phyloP scores from a whole-genome alignment of 2,888 invertebrate species.

The Tachina grossa region DNA sequence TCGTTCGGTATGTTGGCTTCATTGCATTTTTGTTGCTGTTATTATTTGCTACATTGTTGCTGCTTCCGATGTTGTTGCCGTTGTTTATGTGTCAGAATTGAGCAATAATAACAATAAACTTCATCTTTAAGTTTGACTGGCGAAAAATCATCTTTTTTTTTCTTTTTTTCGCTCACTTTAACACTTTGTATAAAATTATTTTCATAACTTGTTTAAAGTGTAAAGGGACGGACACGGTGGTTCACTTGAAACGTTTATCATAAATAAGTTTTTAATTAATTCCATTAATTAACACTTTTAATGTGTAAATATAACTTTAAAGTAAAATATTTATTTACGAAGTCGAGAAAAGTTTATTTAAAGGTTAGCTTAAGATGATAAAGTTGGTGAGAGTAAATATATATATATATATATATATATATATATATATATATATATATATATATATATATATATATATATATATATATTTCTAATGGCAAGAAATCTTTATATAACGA shows the following conservation, averaged over 20 bases:
- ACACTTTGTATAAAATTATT: slow-evolving; percentile 53
- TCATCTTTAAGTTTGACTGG: slow-evolving; percentile 42
- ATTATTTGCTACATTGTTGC: slow-evolving; percentile 17
- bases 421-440: too few relatives aligned
- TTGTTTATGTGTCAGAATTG: slow-evolving; percentile 62
- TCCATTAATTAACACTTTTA: slow-evolving; percentile 62
- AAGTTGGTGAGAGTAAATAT: too few relatives aligned
- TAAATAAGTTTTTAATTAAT: slow-evolving; percentile 67
- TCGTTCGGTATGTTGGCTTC: slow-evolving; percentile 17
- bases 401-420: too few relatives aligned
- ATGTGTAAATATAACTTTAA: slow-evolving; percentile 39
- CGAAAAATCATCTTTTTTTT: slow-evolving; percentile 38
- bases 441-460: too few relatives aligned
- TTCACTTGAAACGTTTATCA: slow-evolving; percentile 36
- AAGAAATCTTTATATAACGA: too few relatives aligned
- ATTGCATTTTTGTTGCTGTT: slow-evolving; percentile 32
- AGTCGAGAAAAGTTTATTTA: not conserved
- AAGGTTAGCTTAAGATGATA: not conserved
- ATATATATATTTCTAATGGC: too few relatives aligned
- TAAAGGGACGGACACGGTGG: too few relatives aligned
- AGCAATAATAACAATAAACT: slow-evolving; percentile 62
- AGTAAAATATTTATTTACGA: not conserved
- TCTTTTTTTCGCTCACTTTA: slow-evolving; percentile 36
- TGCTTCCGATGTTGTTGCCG: slow-evolving; percentile 8
- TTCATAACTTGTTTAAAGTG: slow-evolving; percentile 17